These are phyloP conservation scores for Dryadula phaetusa DNA, from an alignment of 2,888 invertebrate genomes.

Conservation along the genomic window DNA sequence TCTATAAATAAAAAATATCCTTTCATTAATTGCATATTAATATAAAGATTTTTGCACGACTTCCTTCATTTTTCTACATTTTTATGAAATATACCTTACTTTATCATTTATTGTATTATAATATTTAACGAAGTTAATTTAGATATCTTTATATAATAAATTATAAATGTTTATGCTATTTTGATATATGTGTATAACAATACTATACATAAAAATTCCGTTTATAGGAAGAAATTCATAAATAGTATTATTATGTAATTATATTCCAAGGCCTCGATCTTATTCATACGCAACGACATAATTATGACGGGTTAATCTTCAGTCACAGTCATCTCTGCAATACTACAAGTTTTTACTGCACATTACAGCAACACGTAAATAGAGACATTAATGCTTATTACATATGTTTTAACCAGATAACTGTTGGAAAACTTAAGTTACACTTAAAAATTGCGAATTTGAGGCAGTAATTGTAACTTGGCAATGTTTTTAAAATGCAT, in stretches of 20 bases:
- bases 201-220: neutral
- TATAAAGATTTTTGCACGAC: too few relatives aligned
- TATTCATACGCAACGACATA: slow-evolving; percentile 17
- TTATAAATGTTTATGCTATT: too few relatives aligned
- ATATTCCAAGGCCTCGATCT: neutral
- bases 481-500: slow-evolving; percentile 1
- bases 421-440: neutral
- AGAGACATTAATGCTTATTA: neutral
- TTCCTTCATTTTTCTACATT: too few relatives aligned
- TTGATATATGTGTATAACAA: too few relatives aligned
- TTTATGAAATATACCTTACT: too few relatives aligned
- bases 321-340: slow-evolving; percentile 2
- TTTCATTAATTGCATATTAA: too few relatives aligned
- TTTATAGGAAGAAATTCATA: neutral
- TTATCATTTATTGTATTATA: too few relatives aligned
- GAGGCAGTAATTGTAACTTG: neutral
- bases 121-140: too few relatives aligned
- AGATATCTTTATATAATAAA: too few relatives aligned
- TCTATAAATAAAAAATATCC: too few relatives aligned
- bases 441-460: neutral
- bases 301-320: slow-evolving; percentile 16
- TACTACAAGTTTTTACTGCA: slow-evolving; percentile 1
- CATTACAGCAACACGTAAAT: slow-evolving; percentile 1
- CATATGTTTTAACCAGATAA: neutral
- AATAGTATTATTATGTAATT: neutral